Evolutionary conservation across 2,888 invertebrate genomes (phyloP).

Genomic region (Melinaea menophilus): DNA sequence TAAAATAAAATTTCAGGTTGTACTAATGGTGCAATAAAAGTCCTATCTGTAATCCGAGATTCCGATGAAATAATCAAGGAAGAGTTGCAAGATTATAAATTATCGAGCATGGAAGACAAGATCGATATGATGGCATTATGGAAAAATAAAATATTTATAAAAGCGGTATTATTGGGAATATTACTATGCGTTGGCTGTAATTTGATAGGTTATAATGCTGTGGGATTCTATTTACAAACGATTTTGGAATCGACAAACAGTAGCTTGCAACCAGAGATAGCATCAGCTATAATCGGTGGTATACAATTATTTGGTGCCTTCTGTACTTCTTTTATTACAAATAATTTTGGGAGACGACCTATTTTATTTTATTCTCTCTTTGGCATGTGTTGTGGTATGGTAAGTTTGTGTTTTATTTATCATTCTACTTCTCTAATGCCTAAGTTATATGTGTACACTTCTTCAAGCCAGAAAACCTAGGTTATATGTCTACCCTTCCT

Average conservation of each 20-base stretch:
- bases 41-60: slow-evolving; percentile 45
- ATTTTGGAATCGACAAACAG: slow-evolving; percentile 48
- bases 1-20: slow-evolving; percentile 40
- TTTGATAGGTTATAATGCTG: slow-evolving; percentile 45
- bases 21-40: slow-evolving; percentile 44
- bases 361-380: slow-evolving; percentile 35
- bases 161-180: slow-evolving; percentile 33
- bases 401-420: slow-evolving; percentile 31
- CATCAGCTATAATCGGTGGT: slow-evolving; percentile 48
- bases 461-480: too few relatives aligned
- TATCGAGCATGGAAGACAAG: slow-evolving; percentile 19
- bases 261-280: slow-evolving; percentile 42
- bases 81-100: slow-evolving; percentile 48
- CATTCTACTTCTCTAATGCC: too few relatives aligned
- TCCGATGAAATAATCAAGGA: slow-evolving; percentile 45
- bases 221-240: slow-evolving; percentile 50
- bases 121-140: slow-evolving; percentile 28
- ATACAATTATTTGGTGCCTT: slow-evolving; percentile 49
- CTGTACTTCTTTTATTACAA: slow-evolving; percentile 40
- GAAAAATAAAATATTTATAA: slow-evolving; percentile 36
- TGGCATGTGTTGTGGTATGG: slow-evolving; percentile 41
- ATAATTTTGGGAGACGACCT: slow-evolving; percentile 45
- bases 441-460: too few relatives aligned
- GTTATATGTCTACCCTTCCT: too few relatives aligned
- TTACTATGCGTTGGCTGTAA: slow-evolving; percentile 35